A percentile compares a stretch with the other conserved stretches of the same genome.
Conservation (phyloP, 2,797 vertebrate species). For the Notolabrus celidotus region DNA sequence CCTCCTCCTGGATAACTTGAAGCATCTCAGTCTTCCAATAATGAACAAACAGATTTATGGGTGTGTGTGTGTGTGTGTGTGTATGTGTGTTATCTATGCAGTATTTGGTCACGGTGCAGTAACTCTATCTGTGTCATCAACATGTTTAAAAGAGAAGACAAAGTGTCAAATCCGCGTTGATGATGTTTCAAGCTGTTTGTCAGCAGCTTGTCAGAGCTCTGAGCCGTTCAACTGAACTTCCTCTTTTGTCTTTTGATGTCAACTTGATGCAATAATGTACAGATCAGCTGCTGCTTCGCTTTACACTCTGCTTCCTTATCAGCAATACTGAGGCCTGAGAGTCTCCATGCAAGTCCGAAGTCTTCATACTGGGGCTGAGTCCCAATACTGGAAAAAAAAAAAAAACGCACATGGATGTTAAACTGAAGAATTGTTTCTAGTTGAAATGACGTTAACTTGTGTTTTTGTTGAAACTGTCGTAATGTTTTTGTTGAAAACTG, state of each 20-base stretch:
- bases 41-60: conserved; percentile 52
- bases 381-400: conserved; percentile 19
- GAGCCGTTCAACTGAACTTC: conserved; percentile 15
- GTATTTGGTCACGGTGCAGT: conserved; percentile 87
- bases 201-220: conserved; percentile 1
- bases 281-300: conserved; percentile 88
- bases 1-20: conserved; percentile 96
- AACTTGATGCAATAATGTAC: conserved; percentile 97
- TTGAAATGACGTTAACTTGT: conserved; percentile 7
- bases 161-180: conserved; percentile 47
- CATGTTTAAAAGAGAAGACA: conserved; percentile 14
- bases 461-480: conserved; percentile 2
- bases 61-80: conserved; percentile 16
- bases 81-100: conserved; percentile 67
- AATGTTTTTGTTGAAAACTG: conserved; percentile 22
- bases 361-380: background rate
- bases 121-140: conserved; percentile 24
- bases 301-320: conserved; percentile 56
- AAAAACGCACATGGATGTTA: conserved; percentile 10
- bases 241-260: conserved; percentile 77
- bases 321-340: conserved; percentile 29
- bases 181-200: conserved; percentile 22
- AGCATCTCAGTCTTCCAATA: conserved; percentile 89
- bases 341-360: conserved; percentile 2
- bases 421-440: conserved; percentile 2